Evolutionary conservation across 2,113 vertebrate genomes (phyloP), one percentile per base, ranked within the genome.

Genomic region (Microtus montanus): DNA sequence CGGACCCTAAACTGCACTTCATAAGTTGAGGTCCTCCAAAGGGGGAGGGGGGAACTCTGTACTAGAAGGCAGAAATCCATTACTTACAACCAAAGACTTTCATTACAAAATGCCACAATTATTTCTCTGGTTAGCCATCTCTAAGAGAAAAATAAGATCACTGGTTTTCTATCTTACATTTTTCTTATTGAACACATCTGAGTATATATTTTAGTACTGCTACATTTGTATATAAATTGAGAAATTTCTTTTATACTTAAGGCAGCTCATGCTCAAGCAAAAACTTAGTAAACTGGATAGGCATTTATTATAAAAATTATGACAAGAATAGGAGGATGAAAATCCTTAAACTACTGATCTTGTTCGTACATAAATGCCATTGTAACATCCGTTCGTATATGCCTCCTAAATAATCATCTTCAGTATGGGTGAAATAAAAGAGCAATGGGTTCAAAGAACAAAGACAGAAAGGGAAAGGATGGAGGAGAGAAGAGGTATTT

Each of bases 221-320:
- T 38, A 26, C 33, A 63, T 87, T n/a, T 95, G 12, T 24, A 14
- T 52, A 85, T 64, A 92, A 95, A 78, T 38, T 93, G 70, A 95
- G 44, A 92, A 61, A 66, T 61, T 89, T n/a, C n/a, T n/a, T n/a
- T n/a, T 73, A 47, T 83, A 61, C 15, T 63, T 41, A 87, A 92
- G 70, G n/a, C 54, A 28, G 13, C 44, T 75, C 11, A 8, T 70
- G 41, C 15, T 80, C 38, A 91, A 89, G 63, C 77, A 66, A 75
- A 75, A 78, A 75, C 70, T 85, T 26, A 84, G 20, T 52, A 93
- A 88, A 73, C 66, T 58, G 88, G 70, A 35, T 73, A 2, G 58
- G 5, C 77, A 93, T 79, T 94, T 93, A 96, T 89, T 91, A 91
- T 87, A 64, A 90, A 91, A 52, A 92, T 78, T 61, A 63, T 9